Conservation (phyloP, 2,113 vertebrate species). For the Proterorhinus semilunaris region DNA sequence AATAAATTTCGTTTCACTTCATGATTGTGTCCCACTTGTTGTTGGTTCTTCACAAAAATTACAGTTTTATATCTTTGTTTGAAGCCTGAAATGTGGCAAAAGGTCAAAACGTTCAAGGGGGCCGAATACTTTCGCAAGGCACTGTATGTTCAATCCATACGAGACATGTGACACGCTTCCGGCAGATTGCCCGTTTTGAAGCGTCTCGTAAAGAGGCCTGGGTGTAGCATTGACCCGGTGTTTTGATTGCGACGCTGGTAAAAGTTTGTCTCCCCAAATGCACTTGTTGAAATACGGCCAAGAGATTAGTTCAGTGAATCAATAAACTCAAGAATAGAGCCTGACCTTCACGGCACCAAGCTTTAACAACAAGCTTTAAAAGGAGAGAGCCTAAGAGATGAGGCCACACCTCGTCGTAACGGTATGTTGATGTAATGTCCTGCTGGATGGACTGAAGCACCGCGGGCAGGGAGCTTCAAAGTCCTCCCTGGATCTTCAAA, state of each 20-base stretch:
- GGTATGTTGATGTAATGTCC: slow-evolving; percentile 11
- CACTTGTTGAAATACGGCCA: slow-evolving; percentile 6
- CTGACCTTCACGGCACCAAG: neutral
- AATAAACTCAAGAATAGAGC: neutral
- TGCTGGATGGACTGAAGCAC: neutral
- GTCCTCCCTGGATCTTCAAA: neutral
- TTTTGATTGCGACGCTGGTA: slow-evolving; percentile 13
- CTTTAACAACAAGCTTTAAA: neutral
- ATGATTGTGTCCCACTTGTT: too few species aligned
- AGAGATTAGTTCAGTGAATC: slow-evolving; percentile 10
- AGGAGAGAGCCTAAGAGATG: neutral
- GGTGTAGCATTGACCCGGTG: neutral
- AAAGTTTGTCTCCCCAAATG: slow-evolving; percentile 10
- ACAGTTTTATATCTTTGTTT: too few species aligned
- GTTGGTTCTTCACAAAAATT: too few species aligned
- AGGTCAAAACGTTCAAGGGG: too few species aligned
- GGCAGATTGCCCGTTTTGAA: too few species aligned
- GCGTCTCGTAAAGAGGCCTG: neutral
- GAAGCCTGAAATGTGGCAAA: too few species aligned
- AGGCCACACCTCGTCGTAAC: neutral
- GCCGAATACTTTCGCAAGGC: too few species aligned
- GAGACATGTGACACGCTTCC: too few species aligned
- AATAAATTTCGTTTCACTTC: too few species aligned
- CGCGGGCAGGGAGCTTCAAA: slow-evolving; percentile 14
- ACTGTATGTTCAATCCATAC: too few species aligned